A percentile compares a stretch with the other conserved stretches of the same genome.
Evolutionary conservation across 2,113 vertebrate genomes (phyloP).

Genomic region (Cephalopterus ornatus): DNA sequence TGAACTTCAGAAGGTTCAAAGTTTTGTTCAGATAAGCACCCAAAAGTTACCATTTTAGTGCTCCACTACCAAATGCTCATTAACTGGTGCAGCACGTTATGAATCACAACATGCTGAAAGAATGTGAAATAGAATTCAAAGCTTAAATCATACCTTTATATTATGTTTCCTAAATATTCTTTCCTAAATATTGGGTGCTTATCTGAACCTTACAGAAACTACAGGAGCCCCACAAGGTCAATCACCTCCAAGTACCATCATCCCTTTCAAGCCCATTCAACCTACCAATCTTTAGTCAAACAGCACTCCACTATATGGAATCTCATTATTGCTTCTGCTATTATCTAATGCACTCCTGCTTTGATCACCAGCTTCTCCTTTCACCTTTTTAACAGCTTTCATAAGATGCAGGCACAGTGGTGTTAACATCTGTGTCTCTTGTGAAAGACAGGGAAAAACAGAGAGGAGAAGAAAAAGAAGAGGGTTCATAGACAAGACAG

Average conservation of each 20-base stretch:
- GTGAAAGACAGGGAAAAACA: neutral
- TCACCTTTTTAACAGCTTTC: neutral
- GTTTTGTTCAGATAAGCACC: conserved; percentile 58
- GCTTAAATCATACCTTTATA: neutral
- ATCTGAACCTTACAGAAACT: conserved; percentile 32
- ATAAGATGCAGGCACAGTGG: neutral
- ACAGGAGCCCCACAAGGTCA: neutral
- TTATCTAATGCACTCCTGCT: neutral
- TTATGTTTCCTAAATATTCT: neutral
- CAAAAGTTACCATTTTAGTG: conserved; percentile 4
- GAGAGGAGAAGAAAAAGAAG: neutral
- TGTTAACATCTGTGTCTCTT: neutral
- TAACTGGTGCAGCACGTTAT: conserved; percentile 20
- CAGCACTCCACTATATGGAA: neutral
- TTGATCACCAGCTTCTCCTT: neutral
- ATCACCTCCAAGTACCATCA: neutral
- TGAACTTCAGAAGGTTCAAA: conserved; percentile 6
- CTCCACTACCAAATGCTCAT: conserved; percentile 17
- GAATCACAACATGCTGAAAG: conserved; percentile 15
- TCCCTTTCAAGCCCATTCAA: neutral
- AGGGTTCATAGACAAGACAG: neutral
- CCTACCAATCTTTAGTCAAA: neutral
- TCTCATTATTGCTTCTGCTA: neutral
- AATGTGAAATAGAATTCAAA: neutral
- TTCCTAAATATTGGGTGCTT: conserved; percentile 47